A percentile compares a stretch with the other conserved stretches of the same genome.
Conservation (phyloP, 2,888 invertebrate species). For the Nephrotoma appendiculata region DNA sequence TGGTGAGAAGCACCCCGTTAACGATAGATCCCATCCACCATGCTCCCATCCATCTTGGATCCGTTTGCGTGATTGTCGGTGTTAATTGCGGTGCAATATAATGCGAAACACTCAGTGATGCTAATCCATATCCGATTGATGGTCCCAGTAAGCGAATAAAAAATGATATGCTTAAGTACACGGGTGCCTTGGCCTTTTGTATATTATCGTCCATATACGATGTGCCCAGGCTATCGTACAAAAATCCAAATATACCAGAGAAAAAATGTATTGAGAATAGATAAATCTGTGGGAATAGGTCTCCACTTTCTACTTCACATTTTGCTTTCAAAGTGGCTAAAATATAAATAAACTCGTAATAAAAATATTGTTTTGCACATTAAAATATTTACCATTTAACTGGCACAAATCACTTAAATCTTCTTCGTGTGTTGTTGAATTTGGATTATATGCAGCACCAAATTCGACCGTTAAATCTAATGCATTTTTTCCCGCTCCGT, state of each 20-base stretch:
- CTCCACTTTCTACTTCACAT: neutral
- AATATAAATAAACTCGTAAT: neutral
- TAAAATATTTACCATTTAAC: conserved; percentile 4
- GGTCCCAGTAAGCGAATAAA: conserved; percentile 45
- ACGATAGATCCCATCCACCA: conserved; percentile 46
- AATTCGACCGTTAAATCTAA: neutral
- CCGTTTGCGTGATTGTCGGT: conserved; percentile 40
- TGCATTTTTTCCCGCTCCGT: neutral
- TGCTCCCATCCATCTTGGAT: conserved; percentile 55
- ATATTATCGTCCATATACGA: conserved; percentile 51
- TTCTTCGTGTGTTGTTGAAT: neutral
- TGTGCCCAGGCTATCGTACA: conserved; percentile 29
- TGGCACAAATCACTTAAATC: neutral
- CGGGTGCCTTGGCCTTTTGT: conserved; percentile 44
- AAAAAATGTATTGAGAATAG: neutral
- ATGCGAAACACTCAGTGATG: conserved; percentile 39
- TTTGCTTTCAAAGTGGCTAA: neutral
- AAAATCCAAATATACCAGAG: neutral
- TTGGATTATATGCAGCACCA: neutral
- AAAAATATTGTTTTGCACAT: neutral
- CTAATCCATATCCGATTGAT: conserved; percentile 41
- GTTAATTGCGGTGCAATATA: conserved; percentile 42
- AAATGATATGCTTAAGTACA: conserved; percentile 25
- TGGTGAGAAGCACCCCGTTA: conserved; percentile 35
- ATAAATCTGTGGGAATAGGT: neutral